phyloP scores from a whole-genome alignment of 2,113 vertebrate species.

The Oreochromis aureus region DNA sequence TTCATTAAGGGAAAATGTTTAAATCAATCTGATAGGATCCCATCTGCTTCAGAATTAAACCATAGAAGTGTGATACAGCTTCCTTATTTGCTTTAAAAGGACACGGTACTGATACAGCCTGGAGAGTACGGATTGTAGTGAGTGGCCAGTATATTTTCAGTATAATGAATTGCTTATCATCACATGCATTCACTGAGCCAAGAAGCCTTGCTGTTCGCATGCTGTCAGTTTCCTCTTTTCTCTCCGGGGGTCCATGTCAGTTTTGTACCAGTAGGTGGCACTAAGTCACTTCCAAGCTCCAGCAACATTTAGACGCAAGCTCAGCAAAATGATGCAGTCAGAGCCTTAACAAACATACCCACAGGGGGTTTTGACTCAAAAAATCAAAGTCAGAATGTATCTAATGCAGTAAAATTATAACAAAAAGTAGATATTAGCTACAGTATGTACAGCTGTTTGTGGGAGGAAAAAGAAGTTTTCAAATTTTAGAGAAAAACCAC shows the following conservation, averaged over 20 bases:
- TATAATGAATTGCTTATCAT: neutral
- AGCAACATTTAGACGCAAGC: neutral
- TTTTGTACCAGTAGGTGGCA: slow-evolving; percentile 62
- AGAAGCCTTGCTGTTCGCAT: neutral
- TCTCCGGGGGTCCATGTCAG: neutral
- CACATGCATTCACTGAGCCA: neutral
- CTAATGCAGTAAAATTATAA: neutral
- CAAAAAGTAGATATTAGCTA: neutral
- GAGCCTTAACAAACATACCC: neutral
- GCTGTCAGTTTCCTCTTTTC: neutral
- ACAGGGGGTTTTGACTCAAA: neutral
- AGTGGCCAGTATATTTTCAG: neutral
- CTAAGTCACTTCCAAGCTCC: neutral
- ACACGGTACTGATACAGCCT: neutral
- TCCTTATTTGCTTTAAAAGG: neutral
- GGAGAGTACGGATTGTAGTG: neutral
- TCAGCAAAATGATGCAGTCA: neutral
- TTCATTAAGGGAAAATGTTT: neutral
- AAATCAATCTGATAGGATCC: neutral
- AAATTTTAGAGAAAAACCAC: neutral
- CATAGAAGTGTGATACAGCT: neutral
- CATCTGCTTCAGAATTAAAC: neutral
- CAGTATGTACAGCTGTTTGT: neutral
- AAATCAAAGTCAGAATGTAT: neutral
- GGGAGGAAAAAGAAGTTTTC: neutral